These are phyloP conservation scores for Chironomus striatipennis DNA, from an alignment of 1,140 invertebrate genomes.

Conservation along the genomic window DNA sequence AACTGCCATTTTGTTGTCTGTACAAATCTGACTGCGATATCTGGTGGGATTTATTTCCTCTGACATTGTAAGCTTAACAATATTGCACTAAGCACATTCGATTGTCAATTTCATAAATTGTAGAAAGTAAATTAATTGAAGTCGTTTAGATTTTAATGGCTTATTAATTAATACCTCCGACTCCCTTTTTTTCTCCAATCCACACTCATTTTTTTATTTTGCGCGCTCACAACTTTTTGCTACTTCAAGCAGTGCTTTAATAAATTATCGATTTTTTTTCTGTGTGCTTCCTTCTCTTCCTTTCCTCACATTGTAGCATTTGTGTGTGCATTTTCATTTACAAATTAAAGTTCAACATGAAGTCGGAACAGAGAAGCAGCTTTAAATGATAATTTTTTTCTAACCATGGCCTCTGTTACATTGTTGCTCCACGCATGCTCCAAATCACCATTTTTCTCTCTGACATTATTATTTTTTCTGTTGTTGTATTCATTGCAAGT, in stretches of 20 bases:
- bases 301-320: background rate
- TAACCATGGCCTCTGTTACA: conserved; percentile 21
- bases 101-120: background rate
- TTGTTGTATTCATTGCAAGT: too few species aligned
- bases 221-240: background rate
- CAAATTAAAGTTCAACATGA: conserved; percentile 11
- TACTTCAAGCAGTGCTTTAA: background rate
- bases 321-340: conserved; percentile 3
- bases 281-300: background rate
- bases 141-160: background rate
- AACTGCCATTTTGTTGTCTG: background rate
- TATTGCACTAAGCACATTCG: background rate
- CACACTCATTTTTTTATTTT: too few species aligned
- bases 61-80: background rate
- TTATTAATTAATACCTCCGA: background rate
- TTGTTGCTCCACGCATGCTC: conserved; percentile 19
- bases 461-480: background rate
- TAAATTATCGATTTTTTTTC: conserved; percentile 20
- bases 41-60: background rate
- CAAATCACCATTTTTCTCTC: conserved; percentile 6
- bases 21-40: background rate
- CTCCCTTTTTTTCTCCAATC: background rate
- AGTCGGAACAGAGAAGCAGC: background rate
- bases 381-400: conserved; percentile 10
- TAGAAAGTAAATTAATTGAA: background rate